Evolutionary conservation across 2,797 vertebrate genomes (phyloP).

Genomic region (Lophotriccus pileatus): DNA sequence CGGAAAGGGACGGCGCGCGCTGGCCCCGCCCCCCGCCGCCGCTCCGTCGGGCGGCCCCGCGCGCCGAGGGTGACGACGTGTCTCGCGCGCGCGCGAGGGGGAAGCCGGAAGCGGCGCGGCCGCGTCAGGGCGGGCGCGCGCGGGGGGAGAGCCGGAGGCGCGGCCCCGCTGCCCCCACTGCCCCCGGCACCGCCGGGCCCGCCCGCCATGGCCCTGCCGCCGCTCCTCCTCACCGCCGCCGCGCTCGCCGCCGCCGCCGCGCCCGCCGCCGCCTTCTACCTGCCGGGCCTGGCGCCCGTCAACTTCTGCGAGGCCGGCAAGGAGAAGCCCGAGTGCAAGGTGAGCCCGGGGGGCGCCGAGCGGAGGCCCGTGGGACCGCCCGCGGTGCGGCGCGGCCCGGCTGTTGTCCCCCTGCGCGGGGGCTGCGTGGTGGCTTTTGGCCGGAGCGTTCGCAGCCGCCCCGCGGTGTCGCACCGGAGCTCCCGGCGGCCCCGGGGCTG

Average conservation of each 20-base stretch:
- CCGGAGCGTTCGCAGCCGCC: not conserved
- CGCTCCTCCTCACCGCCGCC: not conserved
- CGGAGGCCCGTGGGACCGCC: not conserved
- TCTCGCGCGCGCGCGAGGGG: not conserved
- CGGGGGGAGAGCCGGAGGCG: not conserved
- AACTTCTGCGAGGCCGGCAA: slow-evolving; percentile 83
- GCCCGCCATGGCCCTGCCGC: not conserved
- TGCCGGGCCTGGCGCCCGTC: slow-evolving; percentile 89
- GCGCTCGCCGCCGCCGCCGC: slow-evolving; percentile 42
- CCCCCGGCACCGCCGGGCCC: no score
- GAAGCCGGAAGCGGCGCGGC: not conserved
- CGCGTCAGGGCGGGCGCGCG: not conserved
- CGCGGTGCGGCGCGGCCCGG: not conserved
- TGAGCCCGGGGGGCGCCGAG: not conserved
- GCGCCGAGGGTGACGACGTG: not conserved
- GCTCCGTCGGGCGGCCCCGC: not conserved
- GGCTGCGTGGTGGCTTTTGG: fast-evolving
- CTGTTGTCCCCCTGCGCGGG: not conserved
- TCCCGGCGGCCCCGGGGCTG: not conserved
- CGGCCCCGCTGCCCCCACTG: not conserved
- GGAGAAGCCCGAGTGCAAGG: slow-evolving; percentile 75
- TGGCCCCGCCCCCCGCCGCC: not conserved
- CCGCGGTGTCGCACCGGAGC: no score
- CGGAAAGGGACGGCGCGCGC: not conserved
- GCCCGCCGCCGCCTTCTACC: slow-evolving; percentile 79